These are phyloP conservation scores for Mormyrus proboscirostris DNA, from an alignment of 2,797 vertebrate genomes.

Conservation along the genomic window DNA sequence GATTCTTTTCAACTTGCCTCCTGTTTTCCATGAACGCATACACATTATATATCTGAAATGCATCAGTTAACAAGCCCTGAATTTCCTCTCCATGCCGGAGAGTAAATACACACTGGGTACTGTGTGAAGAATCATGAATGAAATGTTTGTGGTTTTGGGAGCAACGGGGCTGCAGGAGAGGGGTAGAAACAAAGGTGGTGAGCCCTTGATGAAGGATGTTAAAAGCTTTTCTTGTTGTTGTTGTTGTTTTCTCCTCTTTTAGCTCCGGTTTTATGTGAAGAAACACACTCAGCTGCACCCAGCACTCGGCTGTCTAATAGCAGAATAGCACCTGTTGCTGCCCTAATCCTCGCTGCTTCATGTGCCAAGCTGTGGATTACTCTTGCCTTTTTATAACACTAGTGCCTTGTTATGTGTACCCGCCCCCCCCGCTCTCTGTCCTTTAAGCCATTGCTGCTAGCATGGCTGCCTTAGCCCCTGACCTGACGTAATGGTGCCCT, in stretches of 20 bases:
- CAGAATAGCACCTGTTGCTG: background rate
- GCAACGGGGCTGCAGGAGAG: background rate
- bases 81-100: background rate
- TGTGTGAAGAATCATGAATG: background rate
- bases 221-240: background rate
- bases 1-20: background rate
- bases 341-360: background rate
- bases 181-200: background rate
- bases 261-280: conserved; percentile 69
- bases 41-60: background rate
- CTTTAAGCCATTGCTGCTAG: conserved; percentile 4
- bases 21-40: background rate
- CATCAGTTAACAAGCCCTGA: background rate
- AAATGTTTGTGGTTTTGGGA: background rate
- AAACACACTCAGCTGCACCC: background rate
- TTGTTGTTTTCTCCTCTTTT: conserved; percentile 26
- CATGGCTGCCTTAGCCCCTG: background rate
- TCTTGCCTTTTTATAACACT: background rate
- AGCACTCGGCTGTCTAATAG: background rate
- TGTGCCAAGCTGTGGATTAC: background rate
- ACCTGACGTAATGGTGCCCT: background rate
- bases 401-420: background rate
- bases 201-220: conserved; percentile 3
- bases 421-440: no score
- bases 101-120: background rate